These are phyloP conservation scores for Punctoribates punctum DNA, from an alignment of 2,888 invertebrate genomes.

Conservation along the genomic window DNA sequence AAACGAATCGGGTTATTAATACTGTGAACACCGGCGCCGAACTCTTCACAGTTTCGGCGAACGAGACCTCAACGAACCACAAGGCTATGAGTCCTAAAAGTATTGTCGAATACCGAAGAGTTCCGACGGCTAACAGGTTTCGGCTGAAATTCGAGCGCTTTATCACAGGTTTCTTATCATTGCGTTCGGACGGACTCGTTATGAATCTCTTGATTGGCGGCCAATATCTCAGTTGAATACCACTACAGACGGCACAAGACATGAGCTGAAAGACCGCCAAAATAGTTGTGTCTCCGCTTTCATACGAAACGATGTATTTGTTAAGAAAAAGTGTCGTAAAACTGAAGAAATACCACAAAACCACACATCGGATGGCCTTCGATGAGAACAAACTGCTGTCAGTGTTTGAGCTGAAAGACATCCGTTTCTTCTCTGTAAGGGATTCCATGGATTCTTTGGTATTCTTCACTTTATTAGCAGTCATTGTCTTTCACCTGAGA, in stretches of 20 bases:
- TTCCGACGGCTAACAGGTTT: slow-evolving; percentile 69
- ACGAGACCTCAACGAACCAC: slow-evolving; percentile 73
- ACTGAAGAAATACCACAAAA: slow-evolving; percentile 67
- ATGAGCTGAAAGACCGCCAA: slow-evolving; percentile 71
- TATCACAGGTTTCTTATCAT: neutral
- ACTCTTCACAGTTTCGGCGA: slow-evolving; percentile 75
- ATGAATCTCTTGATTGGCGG: neutral
- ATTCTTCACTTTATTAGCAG: no score
- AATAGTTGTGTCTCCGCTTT: slow-evolving; percentile 68
- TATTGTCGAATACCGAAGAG: slow-evolving; percentile 69
- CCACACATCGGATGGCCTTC: slow-evolving; percentile 24
- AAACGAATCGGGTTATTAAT: slow-evolving; percentile 62
- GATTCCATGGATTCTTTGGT: no score
- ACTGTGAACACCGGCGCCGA: slow-evolving; percentile 75
- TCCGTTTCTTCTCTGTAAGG: no score
- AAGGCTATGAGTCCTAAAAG: slow-evolving; percentile 69
- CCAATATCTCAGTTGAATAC: slow-evolving; percentile 68
- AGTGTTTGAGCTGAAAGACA: no score
- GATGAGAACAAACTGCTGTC: neutral
- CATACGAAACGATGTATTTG: slow-evolving; percentile 69
- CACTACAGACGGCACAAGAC: slow-evolving; percentile 69
- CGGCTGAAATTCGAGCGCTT: slow-evolving; percentile 50
- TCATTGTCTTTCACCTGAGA: no score
- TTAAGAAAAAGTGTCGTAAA: slow-evolving; percentile 72
- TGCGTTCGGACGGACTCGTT: neutral